Base-by-base conservation (phyloP, 2,888 invertebrate genomes). In the Nephrotoma guestfalica region DNA sequence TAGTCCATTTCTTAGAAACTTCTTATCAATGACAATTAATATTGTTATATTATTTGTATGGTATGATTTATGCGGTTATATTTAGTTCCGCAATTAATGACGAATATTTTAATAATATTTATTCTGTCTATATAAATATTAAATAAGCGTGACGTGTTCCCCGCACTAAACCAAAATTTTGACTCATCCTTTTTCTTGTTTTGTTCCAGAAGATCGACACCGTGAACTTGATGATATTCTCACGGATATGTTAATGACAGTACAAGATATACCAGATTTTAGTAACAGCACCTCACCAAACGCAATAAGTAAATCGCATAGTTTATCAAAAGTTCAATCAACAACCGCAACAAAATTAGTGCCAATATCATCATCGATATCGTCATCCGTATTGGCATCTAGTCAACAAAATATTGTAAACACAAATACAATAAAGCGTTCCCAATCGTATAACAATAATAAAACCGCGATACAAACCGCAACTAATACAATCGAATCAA, bases 221-320 rank as follows among this genome's bases (percentile, higher is more conserved):
- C 93, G 94, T 89, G 96, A 96, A 92, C 94, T 97, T 90, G 96
- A 97, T 93, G 96, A 96, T 91, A 94, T 96, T 89, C 94, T 97
- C 89, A 94, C 95, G 90, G 96, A 96, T 91, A 96, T 97, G 96
- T 94, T 96, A 93, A 94, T 96, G 89, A 97, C 97, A 88, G 96
- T 96, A 90, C 96, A 96, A 93, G 95, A 96, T 91, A 95, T 96
- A 90, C 95, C 95, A 89, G 94, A 94, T 89, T 88, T 89, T 86
- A 87, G 88, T 88, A 88, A 89, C 87, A 87, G 86, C 85, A 51
- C 87, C 71, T 88, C 87, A 87, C 87, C 88, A 86, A 88, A 88
- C 87, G 87, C 88, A 84, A 86, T 87, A 41, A 88, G 87, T 18
- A 85, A 40, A 87, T 86, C 86, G 42, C 87, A 87, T 87, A 88